phyloP scores from a whole-genome alignment of 1,140 invertebrate genomes.

The Trachelipus rathkii region DNA sequence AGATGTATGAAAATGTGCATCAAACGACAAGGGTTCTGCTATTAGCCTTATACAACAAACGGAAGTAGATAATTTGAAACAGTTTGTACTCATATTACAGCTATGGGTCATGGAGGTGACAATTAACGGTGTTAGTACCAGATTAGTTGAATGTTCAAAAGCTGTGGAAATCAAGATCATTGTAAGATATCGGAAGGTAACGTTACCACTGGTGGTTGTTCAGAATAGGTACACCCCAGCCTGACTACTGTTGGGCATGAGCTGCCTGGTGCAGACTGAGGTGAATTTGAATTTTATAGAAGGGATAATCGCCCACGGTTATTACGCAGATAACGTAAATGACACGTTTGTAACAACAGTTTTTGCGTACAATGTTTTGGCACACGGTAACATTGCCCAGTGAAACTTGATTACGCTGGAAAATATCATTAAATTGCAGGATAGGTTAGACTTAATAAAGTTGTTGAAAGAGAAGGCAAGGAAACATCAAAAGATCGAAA shows the following conservation, averaged over 20 bases:
- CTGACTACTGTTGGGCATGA: not conserved
- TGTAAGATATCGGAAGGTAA: not conserved
- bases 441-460: too few relatives aligned
- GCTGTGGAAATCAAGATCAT: not conserved
- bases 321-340: too few relatives aligned
- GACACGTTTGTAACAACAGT: too few relatives aligned
- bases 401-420: too few relatives aligned
- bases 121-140: not conserved
- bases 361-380: too few relatives aligned
- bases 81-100: not conserved
- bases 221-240: not conserved
- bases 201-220: not conserved
- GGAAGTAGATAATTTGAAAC: not conserved
- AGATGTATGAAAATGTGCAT: not conserved
- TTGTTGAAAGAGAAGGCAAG: too few relatives aligned
- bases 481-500: too few relatives aligned
- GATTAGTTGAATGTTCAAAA: not conserved
- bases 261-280: not conserved
- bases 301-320: too few relatives aligned
- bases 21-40: not conserved
- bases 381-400: too few relatives aligned
- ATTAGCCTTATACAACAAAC: not conserved
- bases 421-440: too few relatives aligned
- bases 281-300: too few relatives aligned
- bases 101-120: not conserved